A percentile compares a stretch with the other conserved stretches of the same genome.
Evolutionary conservation across 2,888 invertebrate genomes (phyloP).

Genomic region (Chaitophorus viminalis): DNA sequence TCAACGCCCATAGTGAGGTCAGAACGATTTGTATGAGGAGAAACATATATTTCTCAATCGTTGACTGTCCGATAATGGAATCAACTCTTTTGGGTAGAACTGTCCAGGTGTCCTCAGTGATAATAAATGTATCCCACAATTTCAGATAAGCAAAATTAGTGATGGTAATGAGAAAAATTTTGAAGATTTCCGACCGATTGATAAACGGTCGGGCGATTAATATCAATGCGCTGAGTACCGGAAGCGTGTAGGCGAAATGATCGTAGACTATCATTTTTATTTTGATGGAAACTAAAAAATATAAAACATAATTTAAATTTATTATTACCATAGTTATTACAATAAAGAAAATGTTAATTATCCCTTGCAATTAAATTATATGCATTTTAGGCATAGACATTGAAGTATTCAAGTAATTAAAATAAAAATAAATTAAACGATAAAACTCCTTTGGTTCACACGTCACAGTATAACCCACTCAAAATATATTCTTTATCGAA

Average conservation of each 20-base stretch:
- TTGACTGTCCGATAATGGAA: neutral
- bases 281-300: neutral
- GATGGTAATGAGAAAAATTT: neutral
- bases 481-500: too few species aligned
- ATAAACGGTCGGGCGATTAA: slow-evolving; percentile 10
- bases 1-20: neutral
- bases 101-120: neutral
- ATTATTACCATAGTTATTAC: too few species aligned
- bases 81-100: neutral
- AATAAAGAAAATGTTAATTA: too few species aligned
- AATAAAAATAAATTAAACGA: too few species aligned
- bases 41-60: neutral
- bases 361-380: too few species aligned
- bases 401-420: too few species aligned
- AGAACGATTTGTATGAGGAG: neutral
- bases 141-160: neutral
- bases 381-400: too few species aligned
- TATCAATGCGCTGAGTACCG: neutral
- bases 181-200: neutral
- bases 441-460: too few species aligned
- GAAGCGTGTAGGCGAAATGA: neutral
- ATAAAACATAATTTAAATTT: neutral
- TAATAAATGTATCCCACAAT: neutral
- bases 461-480: too few species aligned
- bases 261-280: neutral